Evolutionary conservation across 2,113 vertebrate species (phyloP), one percentile per base, ranked within the genome.

Genomic region (Spilogale gracilis): DNA sequence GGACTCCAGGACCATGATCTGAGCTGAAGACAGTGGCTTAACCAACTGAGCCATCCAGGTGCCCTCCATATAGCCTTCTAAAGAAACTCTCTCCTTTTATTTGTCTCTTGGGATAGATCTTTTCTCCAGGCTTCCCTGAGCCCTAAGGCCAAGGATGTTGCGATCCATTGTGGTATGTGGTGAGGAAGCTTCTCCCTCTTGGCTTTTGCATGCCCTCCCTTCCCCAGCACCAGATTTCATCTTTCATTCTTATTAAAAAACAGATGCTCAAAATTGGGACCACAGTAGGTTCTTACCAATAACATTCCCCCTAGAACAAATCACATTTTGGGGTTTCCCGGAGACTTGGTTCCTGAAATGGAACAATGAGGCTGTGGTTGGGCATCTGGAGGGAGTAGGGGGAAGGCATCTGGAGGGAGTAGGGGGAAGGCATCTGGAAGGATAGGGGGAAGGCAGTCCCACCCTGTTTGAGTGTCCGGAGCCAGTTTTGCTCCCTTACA

Each of bases 111-210:
- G 18, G 43, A 32, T 45, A 30, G 61, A 30, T 63, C 32, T 4
- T 11, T 21, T n/a, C 74, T 67, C 60, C 48, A 50, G 38, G 5
- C 54, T 87, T 79, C 27, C 6, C 30, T 45, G 5, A 76, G 56
- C 9, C 14, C 65, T 73, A n/a, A 8, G 6, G 48, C 38, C 2
- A 2, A 74, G 67, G 11, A 45, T 16, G 16, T 10, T 27, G 13
- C 20, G 25, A 23, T 20, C 63, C 56, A 23, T 32, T 1, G 0
- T 1, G 2, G 9, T 23, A 8, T 48, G 43, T 5, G 0, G 10
- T 0, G 8, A 18, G 48, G 12, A 5, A 21, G 4, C 2, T 30
- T 87, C 14, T 74, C 11, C 27, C 16, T n/a, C n/a, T 3, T 56
- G 84, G 61, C 32, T 82, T 76, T 63, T 0, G 3, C 48, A 8